Evolutionary conservation across 2,888 invertebrate species (phyloP), one percentile per base, ranked within the genome.

Genomic region (Phortica okadai): DNA sequence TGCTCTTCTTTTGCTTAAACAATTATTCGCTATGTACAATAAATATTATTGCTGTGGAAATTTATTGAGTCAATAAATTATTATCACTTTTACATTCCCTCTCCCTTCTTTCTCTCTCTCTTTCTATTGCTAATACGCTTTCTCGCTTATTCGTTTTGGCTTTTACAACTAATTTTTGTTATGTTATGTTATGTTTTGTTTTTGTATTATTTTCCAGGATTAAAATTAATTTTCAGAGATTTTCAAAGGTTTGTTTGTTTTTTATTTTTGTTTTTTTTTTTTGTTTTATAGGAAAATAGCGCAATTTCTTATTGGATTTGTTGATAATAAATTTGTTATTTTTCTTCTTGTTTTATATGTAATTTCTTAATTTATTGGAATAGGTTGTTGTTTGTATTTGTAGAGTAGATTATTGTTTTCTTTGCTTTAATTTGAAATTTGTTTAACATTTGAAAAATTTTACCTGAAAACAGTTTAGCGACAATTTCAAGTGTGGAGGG

Each of bases 251-350:
- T 21, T 16, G 16, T 83, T 85, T 84, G 77, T 83, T 79, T 77
- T 80, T 76, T n/a, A n/a, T n/a, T n/a, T n/a, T n/a, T n/a, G n/a
- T n/a, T n/a, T n/a, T n/a, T n/a, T n/a, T n/a, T n/a, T n/a, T n/a
- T n/a, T n/a, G n/a, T n/a, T n/a, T n/a, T n/a, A n/a, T 85, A 85
- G 85, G 85, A 85, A 85, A 85, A 85, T 85, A 85, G 85, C 85
- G 67, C 84, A 79, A 67, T 67, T 86, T 85, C 84, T 85, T 87
- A 85, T 79, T 44, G 67, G 67, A 82, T 70, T 83, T 85, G n/a
- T 58, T 58, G 2, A 58, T 16, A 58, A 21, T 58, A 16, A 42
- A 16, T 67, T 67, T 67, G 67, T 67, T 16, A 7, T 58, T n/a
- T 58, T n/a, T 58, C n/a, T 58, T 3, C n/a, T 11, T 58, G 1